Percentiles rank a stretch among this genome's conserved stretches.
Evolutionary conservation across 2,888 invertebrate genomes (phyloP).

Genomic region (Beris chalybata): DNA sequence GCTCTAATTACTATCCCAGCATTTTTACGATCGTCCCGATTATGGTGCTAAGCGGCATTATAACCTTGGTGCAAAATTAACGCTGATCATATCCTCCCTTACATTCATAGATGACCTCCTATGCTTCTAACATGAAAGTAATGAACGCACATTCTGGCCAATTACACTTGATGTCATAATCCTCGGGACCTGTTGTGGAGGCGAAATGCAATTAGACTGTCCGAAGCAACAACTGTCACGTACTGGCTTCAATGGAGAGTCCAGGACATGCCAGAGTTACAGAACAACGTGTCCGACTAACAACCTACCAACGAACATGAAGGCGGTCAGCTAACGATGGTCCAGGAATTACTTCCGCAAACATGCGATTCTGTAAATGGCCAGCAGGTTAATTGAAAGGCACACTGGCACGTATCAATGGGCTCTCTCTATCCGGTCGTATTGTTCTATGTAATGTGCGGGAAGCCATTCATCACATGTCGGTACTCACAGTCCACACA

Average conservation of each 20-base stretch:
- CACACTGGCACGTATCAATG: slow-evolving; percentile 27
- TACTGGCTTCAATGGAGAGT: slow-evolving; percentile 9
- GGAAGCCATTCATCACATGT: not conserved
- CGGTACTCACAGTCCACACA: not conserved
- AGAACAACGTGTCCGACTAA: not conserved
- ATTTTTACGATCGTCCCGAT: too few species aligned
- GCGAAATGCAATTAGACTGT: slow-evolving; percentile 36
- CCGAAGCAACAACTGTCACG: slow-evolving; percentile 36
- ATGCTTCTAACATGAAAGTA: too few species aligned
- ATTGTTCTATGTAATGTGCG: slow-evolving; percentile 16
- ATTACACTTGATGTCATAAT: slow-evolving; percentile 35
- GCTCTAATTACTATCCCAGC: too few species aligned
- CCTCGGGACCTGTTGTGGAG: slow-evolving; percentile 25
- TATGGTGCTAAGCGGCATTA: too few species aligned
- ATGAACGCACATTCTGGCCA: slow-evolving; percentile 22
- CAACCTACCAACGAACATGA: not conserved
- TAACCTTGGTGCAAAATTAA: too few species aligned
- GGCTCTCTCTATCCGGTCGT: slow-evolving; percentile 10
- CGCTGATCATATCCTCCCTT: too few species aligned
- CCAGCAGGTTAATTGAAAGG: slow-evolving; percentile 30
- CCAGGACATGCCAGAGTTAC: slow-evolving; percentile 9
- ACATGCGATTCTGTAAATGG: slow-evolving; percentile 24
- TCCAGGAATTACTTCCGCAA: slow-evolving; percentile 31
- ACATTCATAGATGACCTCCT: too few species aligned
- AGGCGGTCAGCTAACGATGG: not conserved